Evolutionary conservation across 2,888 invertebrate species (phyloP), one percentile per base, ranked within the genome.

Genomic region (Bhutanitis thaidina): DNA sequence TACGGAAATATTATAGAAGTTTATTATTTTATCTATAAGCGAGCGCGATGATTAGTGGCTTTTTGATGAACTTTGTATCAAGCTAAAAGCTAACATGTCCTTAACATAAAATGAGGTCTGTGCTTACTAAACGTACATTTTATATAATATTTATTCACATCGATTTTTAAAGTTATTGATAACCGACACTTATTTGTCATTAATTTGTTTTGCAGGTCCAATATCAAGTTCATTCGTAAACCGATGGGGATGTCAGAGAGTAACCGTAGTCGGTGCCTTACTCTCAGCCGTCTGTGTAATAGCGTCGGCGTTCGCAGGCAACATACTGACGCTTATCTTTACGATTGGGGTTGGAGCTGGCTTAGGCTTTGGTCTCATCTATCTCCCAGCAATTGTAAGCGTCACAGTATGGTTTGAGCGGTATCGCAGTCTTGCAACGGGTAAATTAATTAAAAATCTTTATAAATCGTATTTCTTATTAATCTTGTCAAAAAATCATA

Each of bases 341-440:
- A 96, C 97, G n/a, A 95, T 98, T 62, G 99, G 99, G 32, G 79
- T 98, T n/a, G 95, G 98, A 53, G 94, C 97, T 58, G 98, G 98
- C 36, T 85, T 98, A 41, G 99, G 99, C 12, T 97, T 99, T 67
- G 99, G 99, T 0, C 92, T 99, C 58, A 98, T 99, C 75, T 99
- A 99, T 79, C 91, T 99, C 53, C 99, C 99, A 0, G 98, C 99
- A 49, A 98, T 99, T 63, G 98, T 99, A 49, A 97, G 97, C 75
- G 99, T 99, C 30, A 98, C 98, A 1, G 96, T 96, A 64, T 99
- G 99, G 91, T 99, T 99, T 75, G 98, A 99, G 76, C 95, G 96
- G 65, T 94, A 93, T 65, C 92, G 99, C 49, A 97, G 98, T 32
- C 92, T 99, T 65, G 99, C 99, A 5, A 99, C 98, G 0, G 99